Base-by-base conservation (phyloP, 1,140 invertebrate genomes). In the Brachystomella parvula region DNA sequence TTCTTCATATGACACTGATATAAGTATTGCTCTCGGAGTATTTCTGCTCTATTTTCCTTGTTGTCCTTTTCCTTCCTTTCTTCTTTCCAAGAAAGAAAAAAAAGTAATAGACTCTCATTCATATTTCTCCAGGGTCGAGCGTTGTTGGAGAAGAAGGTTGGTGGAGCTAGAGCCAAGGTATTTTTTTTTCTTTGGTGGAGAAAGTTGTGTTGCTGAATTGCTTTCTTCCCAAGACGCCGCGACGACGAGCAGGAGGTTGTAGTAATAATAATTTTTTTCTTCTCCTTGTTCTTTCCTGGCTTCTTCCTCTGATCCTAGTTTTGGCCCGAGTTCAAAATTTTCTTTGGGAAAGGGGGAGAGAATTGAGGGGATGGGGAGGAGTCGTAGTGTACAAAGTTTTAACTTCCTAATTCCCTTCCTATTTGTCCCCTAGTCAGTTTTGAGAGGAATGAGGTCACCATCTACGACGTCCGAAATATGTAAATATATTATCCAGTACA, bases 401-500 rank as follows among this genome's bases (percentile, higher is more conserved):
- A 39, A 39, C 6, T 9, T 9, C 6, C 19, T 19, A 39, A 9
- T 39, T 39, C 19, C 35, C 35, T 19, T 19, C 6, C 6, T 39
- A 19, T 6, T 39, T 9, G 35, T 12, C 49, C 31, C 15, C 58
- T 29, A 6, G 58, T 53, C 62, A 3, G 19, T 64, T 30, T 63
- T 63, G 73, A 92, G 83, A 69, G 90, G 82, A 74, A 94, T 90
- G 76, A 94, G 82, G 82, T 94, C 92, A 77, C 94, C 90, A 76
- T 90, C 90, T 65, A 94, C 89, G 67, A 94, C 90, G 82, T 94
- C 92, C 74, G 90, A 94, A 76, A 96, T 94, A 83, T 95, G 92
- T 71, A 95, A 82, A 76, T 96, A 96, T 74, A 96, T 95, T 77
- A 95, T 94, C 93, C 93, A 96, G 80, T 96, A 96, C 92, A 94